Evolutionary conservation across 2,113 vertebrate genomes (phyloP).

Genomic region (Odocoileus hemionus): DNA sequence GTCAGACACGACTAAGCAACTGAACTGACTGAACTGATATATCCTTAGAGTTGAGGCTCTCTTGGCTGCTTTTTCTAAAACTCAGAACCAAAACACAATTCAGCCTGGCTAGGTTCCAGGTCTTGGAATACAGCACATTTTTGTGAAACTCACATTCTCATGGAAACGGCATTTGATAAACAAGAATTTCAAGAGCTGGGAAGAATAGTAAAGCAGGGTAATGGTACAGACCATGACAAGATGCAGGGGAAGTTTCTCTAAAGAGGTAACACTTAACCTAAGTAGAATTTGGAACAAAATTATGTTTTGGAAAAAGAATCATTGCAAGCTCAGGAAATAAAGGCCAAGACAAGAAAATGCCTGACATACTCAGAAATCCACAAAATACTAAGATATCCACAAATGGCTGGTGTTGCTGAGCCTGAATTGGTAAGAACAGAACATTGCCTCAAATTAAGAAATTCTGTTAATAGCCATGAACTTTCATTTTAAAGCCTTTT

Average conservation of each 20-base stretch:
- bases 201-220: neutral
- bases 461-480: neutral
- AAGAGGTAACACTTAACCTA: neutral
- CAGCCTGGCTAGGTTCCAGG: neutral
- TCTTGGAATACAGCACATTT: neutral
- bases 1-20: no score
- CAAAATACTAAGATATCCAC: no score
- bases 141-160: neutral
- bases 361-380: neutral
- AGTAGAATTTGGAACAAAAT: neutral
- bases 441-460: neutral
- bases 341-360: neutral
- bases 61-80: neutral
- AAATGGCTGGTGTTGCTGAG: neutral
- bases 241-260: neutral
- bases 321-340: neutral
- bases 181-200: neutral
- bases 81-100: neutral
- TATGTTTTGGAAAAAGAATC: neutral
- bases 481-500: neutral
- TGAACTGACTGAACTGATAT: neutral
- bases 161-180: neutral
- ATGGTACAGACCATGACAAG: neutral
- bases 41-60: neutral
- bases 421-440: neutral